Base-by-base conservation (phyloP, 2,888 invertebrate genomes). In the Phengaris arion region DNA sequence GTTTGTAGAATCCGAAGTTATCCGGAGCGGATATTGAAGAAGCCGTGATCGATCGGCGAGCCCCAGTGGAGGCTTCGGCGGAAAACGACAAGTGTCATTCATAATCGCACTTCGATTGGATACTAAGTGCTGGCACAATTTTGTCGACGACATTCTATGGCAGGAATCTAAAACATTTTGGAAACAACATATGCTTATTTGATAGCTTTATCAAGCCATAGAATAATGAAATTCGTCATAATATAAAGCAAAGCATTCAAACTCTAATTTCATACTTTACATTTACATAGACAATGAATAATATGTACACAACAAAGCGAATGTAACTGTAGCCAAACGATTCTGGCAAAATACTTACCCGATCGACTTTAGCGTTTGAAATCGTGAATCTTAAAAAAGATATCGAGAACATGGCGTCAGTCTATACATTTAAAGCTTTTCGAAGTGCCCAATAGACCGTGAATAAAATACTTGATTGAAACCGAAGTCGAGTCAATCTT, bases 381-480 rank as follows among this genome's bases (percentile, higher is more conserved):
- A 52, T 52, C 52, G 52, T 52, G 35, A 13, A 35, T 45, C 64
- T 64, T 64, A 64, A 64, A 64, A 64, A 45, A 64, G 12, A 12
- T 64, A 64, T 64, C 35, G 7, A 64, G 35, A 64, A 35, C 8
- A 9, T 15, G 15, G 48, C n/a, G 69, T 46, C 48, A 48, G n/a
- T n/a, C 15, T 48, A 12, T 6, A 48, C 69, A 69, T 69, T 69
- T 69, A 48, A 48, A 69, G 69, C 46, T n/a, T 15, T 46, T n/a
- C n/a, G 9, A 69, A 74, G 78, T 78, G 79, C 78, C 85, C 88
- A 88, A 89, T 89, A 86, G 85, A 80, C 83, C 83, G 86, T 90
- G 88, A 91, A 91, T 92, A 91, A 92, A 87, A 89, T 87, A 91
- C 84, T 87, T 88, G 83, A 82, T 78, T 76, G 22, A 76, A 76